phyloP scores from a whole-genome alignment of 2,888 invertebrate genomes.

The Tenthredo livida region DNA sequence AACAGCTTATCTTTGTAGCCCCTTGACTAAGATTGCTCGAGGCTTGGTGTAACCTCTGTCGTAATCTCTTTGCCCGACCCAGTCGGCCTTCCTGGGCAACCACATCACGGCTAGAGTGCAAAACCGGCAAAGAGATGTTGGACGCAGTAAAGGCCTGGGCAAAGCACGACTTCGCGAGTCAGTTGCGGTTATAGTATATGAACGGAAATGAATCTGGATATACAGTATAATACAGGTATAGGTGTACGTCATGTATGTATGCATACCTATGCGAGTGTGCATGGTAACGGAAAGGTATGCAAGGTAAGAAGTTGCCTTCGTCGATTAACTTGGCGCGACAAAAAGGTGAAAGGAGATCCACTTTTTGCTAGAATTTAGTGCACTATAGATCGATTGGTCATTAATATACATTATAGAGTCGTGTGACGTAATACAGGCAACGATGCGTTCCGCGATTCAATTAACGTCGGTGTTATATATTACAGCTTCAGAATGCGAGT shows the following conservation, averaged over 20 bases:
- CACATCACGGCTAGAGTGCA: slow-evolving; percentile 16
- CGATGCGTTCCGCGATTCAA: background rate
- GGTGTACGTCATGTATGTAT: background rate
- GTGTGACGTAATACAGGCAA: background rate
- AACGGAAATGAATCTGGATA: slow-evolving; percentile 24
- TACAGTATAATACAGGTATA: background rate
- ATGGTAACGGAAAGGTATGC: slow-evolving; percentile 38
- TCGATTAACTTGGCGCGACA: slow-evolving; percentile 38
- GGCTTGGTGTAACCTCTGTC: slow-evolving; percentile 22
- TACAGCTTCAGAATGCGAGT: background rate
- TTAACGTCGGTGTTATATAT: background rate
- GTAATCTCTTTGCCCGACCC: slow-evolving; percentile 21
- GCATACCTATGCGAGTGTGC: background rate
- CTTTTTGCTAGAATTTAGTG: slow-evolving; percentile 37
- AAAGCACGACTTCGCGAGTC: background rate
- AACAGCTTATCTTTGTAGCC: background rate
- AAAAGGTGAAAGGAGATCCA: slow-evolving; percentile 51
- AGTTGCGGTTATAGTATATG: background rate
- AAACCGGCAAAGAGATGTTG: background rate
- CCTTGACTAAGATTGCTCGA: slow-evolving; percentile 1
- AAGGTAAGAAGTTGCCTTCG: slow-evolving; percentile 17
- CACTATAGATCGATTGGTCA: background rate
- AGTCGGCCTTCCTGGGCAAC: slow-evolving; percentile 36
- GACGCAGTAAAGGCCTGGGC: background rate
- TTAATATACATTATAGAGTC: background rate